Conservation (phyloP, 2,797 vertebrate species). For the Leptatherina wallacei region DNA sequence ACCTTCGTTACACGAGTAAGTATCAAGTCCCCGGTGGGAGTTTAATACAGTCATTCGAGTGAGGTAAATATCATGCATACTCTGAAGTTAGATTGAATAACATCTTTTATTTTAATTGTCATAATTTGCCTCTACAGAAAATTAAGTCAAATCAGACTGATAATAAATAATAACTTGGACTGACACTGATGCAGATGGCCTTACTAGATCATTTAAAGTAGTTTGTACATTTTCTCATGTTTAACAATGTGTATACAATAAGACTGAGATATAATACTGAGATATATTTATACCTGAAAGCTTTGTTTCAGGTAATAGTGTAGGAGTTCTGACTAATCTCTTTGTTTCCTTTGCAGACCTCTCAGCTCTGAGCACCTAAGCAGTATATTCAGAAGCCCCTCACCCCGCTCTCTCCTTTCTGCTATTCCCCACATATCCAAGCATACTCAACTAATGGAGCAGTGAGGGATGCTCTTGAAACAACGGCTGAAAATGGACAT, state of each 20-base stretch:
- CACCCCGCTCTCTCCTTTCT: constrained; percentile 50
- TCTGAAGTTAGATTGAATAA: constrained; percentile 21
- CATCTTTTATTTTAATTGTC: constrained; percentile 29
- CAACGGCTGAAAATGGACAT: constrained; percentile 72
- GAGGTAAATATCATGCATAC: constrained; percentile 51
- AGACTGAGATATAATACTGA: constrained; percentile 25
- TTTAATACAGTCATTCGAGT: constrained; percentile 47
- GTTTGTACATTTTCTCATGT: neutral
- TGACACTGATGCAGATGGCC: neutral
- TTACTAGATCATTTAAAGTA: too few relatives aligned
- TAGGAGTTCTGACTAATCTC: constrained; percentile 73
- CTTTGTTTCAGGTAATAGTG: constrained; percentile 55
- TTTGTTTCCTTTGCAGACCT: constrained; percentile 52
- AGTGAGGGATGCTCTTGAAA: constrained; percentile 72
- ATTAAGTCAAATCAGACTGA: constrained; percentile 15
- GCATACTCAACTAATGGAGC: constrained; percentile 76
- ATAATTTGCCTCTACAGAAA: constrained; percentile 22
- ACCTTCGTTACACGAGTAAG: constrained; percentile 70
- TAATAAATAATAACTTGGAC: neutral
- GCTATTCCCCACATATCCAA: constrained; percentile 54
- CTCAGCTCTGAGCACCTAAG: constrained; percentile 51
- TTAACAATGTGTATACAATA: constrained; percentile 15
- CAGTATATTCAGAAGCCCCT: constrained; percentile 62
- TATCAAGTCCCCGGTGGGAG: constrained; percentile 33
- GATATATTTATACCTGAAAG: constrained; percentile 20